A percentile compares a stretch with the other conserved stretches of the same genome.
phyloP scores from a whole-genome alignment of 30 jellyfish, hydroid and myxozoan genomes.

The Pelagia noctiluca region DNA sequence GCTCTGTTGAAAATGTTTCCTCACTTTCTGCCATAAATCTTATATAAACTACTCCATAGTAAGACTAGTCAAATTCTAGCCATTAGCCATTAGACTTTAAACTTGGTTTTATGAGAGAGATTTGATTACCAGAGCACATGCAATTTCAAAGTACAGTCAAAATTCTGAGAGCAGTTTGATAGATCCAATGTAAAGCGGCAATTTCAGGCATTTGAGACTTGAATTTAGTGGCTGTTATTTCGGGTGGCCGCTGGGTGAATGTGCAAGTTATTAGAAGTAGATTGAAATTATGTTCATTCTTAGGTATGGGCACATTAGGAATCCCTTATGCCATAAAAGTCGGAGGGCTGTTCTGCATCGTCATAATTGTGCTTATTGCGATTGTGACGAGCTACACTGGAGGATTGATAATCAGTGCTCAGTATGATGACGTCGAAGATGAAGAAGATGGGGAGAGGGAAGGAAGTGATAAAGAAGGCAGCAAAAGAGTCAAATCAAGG shows the following conservation, averaged over 20 bases:
- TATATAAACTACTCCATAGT: no score
- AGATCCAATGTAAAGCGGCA: no score
- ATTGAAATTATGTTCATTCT: background rate
- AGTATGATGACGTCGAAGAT: slow-evolving; percentile 63
- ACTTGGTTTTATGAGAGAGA: no score
- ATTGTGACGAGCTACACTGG: slow-evolving; percentile 79
- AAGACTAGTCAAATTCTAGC: no score
- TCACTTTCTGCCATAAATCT: no score
- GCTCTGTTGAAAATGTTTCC: no score
- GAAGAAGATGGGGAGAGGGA: slow-evolving; percentile 9
- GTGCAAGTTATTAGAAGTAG: background rate
- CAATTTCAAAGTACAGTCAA: no score
- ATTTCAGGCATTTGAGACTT: no score
- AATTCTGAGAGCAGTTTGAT: no score
- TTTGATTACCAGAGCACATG: no score
- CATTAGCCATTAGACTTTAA: no score
- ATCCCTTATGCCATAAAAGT: slow-evolving; percentile 80
- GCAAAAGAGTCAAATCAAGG: slow-evolving; percentile 42
- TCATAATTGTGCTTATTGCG: slow-evolving; percentile 66
- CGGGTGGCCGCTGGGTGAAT: background rate
- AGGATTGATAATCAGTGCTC: slow-evolving; percentile 74
- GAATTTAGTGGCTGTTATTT: background rate
- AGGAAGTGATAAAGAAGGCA: background rate
- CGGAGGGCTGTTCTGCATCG: slow-evolving; percentile 75
- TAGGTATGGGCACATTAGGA: slow-evolving; percentile 90